phyloP scores from a whole-genome alignment of 2,113 vertebrate genomes.

The Gavia stellata region DNA sequence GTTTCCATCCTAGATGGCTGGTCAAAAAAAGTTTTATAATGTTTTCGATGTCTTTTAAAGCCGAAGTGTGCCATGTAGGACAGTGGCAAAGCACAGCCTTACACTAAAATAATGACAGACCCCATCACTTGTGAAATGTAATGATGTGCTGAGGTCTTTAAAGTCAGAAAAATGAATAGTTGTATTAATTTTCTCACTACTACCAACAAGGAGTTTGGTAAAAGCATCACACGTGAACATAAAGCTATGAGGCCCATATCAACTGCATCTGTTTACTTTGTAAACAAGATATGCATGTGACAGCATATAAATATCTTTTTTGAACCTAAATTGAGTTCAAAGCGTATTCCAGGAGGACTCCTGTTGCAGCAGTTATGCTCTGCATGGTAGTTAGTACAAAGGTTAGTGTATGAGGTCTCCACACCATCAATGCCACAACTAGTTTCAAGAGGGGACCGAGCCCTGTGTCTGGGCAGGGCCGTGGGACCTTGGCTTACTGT shows the following conservation, averaged over 20 bases:
- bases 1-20: not conserved
- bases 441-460: accelerated
- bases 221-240: not conserved
- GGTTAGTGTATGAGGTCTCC: not conserved
- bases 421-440: not conserved
- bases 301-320: not conserved
- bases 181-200: not conserved
- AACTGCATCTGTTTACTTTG: not conserved
- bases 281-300: not conserved
- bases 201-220: not conserved
- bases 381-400: not conserved
- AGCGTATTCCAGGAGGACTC: not conserved
- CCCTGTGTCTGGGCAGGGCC: accelerated
- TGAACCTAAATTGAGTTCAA: not conserved
- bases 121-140: not conserved
- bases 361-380: not conserved
- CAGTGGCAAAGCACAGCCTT: not conserved
- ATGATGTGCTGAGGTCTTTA: not conserved
- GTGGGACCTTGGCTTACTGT: not conserved
- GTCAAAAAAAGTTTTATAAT: not conserved
- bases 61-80: accelerated
- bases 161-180: not conserved
- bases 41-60: not conserved
- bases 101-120: not conserved
- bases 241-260: not conserved